These are phyloP conservation scores for Epinephelus awoara DNA, from an alignment of 2,797 vertebrate genomes.

Conservation along the genomic window DNA sequence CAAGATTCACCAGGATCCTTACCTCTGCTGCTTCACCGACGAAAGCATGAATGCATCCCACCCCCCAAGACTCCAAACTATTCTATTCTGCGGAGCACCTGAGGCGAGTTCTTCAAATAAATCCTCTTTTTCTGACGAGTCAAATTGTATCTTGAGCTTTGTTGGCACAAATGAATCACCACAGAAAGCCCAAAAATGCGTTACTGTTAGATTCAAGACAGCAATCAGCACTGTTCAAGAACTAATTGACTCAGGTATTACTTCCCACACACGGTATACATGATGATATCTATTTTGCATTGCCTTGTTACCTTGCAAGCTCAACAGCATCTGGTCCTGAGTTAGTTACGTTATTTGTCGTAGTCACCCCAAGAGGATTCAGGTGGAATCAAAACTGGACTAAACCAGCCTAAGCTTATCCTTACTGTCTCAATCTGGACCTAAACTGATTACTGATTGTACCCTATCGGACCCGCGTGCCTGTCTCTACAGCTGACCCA, in stretches of 20 bases:
- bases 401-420: constrained; percentile 47
- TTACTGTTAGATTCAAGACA: constrained; percentile 43
- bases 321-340: constrained; percentile 41
- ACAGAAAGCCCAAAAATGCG: constrained; percentile 24
- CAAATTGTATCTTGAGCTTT: constrained; percentile 55
- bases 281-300: constrained; percentile 46
- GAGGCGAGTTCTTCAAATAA: constrained; percentile 46
- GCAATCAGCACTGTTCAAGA: constrained; percentile 47
- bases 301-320: constrained; percentile 35
- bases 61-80: constrained; percentile 29
- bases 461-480: constrained; percentile 52
- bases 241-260: constrained; percentile 51
- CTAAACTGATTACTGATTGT: constrained; percentile 68
- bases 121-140: constrained; percentile 43
- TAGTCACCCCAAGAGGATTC: constrained; percentile 33
- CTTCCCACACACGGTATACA: constrained; percentile 8
- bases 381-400: constrained; percentile 39
- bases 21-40: constrained; percentile 80
- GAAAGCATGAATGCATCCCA: constrained; percentile 80
- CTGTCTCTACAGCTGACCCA: constrained; percentile 62
- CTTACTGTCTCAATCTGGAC: constrained; percentile 45
- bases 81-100: constrained; percentile 45
- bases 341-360: constrained; percentile 41
- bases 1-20: constrained; percentile 64
- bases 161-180: constrained; percentile 44